phyloP scores from a whole-genome alignment of 2,797 vertebrate species.

The Vespertilio murinus region DNA sequence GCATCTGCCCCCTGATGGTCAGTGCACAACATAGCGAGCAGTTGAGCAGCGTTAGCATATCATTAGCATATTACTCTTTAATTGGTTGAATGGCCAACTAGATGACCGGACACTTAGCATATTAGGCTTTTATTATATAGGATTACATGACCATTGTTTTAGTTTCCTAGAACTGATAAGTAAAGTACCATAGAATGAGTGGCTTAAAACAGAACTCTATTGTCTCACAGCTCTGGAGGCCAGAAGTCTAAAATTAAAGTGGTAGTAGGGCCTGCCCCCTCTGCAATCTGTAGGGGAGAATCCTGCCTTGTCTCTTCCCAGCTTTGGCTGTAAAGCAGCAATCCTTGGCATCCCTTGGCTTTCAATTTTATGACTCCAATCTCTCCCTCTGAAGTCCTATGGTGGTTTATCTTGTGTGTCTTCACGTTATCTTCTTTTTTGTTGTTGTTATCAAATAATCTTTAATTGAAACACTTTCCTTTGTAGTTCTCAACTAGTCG shows the following conservation, averaged over 20 bases:
- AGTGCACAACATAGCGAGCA: no score
- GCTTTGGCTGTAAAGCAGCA: background rate
- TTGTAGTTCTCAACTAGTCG: no score
- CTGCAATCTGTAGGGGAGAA: background rate
- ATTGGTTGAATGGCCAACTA: no score
- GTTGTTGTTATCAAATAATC: no score
- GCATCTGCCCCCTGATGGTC: no score
- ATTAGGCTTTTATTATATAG: no score
- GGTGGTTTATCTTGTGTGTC: background rate
- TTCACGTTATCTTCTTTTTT: background rate
- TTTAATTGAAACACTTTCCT: no score
- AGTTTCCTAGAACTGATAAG: background rate
- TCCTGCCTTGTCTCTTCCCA: background rate
- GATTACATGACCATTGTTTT: constrained; percentile 40
- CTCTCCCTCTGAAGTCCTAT: background rate
- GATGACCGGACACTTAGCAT: no score
- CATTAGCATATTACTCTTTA: no score
- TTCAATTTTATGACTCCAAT: background rate
- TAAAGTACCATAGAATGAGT: background rate
- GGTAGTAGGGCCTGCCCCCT: background rate
- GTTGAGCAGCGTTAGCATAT: no score
- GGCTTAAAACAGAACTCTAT: background rate
- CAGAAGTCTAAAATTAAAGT: background rate
- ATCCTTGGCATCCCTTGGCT: background rate
- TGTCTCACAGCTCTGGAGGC: background rate